These are phyloP conservation scores for Amniataba percoides DNA, from an alignment of 2,797 vertebrate species.

Conservation along the genomic window DNA sequence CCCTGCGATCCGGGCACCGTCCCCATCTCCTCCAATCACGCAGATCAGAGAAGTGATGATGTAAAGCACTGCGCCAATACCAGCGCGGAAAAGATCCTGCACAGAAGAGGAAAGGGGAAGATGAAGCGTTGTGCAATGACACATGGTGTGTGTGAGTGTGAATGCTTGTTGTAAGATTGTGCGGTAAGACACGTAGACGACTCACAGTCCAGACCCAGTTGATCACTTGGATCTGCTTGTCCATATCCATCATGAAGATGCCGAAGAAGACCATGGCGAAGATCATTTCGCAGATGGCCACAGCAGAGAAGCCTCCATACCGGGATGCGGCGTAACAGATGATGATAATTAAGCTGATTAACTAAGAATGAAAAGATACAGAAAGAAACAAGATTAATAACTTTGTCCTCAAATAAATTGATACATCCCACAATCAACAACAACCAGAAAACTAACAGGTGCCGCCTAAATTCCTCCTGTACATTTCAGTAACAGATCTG, in stretches of 20 bases:
- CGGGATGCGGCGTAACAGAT: slow-evolving; percentile 87
- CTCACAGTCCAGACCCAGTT: slow-evolving; percentile 92
- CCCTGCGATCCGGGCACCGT: slow-evolving; percentile 81
- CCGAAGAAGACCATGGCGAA: slow-evolving; percentile 84
- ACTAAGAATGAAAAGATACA: slow-evolving; percentile 58
- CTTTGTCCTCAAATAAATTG: background rate
- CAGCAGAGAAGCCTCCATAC: slow-evolving; percentile 71
- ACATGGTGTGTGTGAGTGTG: background rate
- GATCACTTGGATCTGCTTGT: slow-evolving; percentile 84
- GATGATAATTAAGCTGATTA: slow-evolving; percentile 86
- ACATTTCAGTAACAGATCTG: background rate
- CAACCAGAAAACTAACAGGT: slow-evolving; percentile 28
- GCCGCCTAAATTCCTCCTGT: slow-evolving; percentile 32
- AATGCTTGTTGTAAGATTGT: background rate
- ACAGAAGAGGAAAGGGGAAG: slow-evolving; percentile 19
- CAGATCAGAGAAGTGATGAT: slow-evolving; percentile 84
- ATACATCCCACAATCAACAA: slow-evolving; percentile 16
- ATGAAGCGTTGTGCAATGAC: slow-evolving; percentile 2
- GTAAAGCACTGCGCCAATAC: slow-evolving; percentile 73
- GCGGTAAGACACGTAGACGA: slow-evolving; percentile 10
- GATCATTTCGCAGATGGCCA: slow-evolving; percentile 86
- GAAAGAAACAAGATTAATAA: background rate
- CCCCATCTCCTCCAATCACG: slow-evolving; percentile 68
- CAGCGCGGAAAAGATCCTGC: slow-evolving; percentile 84
- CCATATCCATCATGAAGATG: slow-evolving; percentile 86